Conservation (phyloP, 1,140 invertebrate genomes). For the Calycopis cecrops region DNA sequence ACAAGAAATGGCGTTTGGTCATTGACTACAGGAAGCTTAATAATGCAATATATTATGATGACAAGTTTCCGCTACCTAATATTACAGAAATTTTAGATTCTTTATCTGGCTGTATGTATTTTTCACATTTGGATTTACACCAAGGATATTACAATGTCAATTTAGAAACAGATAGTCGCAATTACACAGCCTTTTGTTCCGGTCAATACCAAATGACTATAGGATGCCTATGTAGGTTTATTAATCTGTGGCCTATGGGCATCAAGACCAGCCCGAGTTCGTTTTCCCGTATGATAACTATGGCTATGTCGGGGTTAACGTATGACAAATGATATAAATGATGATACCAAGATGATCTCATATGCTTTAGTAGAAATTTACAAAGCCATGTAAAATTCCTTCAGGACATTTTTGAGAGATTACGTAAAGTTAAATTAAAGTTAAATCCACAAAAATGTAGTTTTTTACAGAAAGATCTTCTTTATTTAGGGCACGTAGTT, state of each 20-base stretch:
- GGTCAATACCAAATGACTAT: constrained; percentile 31
- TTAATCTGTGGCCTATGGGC: too few relatives aligned
- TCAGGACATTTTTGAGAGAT: constrained; percentile 25
- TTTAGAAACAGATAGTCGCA: too few relatives aligned
- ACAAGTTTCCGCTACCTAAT: too few relatives aligned
- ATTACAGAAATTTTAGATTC: constrained; percentile 25
- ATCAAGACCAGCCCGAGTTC: constrained; percentile 37
- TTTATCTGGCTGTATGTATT: constrained; percentile 53
- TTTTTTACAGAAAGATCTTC: constrained; percentile 13
- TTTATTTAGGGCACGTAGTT: constrained; percentile 14
- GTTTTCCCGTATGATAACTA: constrained; percentile 47
- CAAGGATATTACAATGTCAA: background rate
- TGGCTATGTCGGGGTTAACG: constrained; percentile 41
- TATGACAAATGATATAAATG: constrained; percentile 36
- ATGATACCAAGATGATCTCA: constrained; percentile 53
- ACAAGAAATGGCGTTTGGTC: too few relatives aligned
- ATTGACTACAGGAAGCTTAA: too few relatives aligned
- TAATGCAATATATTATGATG: too few relatives aligned
- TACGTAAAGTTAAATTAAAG: too few relatives aligned
- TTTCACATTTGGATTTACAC: constrained; percentile 63
- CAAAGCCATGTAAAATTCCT: constrained; percentile 51
- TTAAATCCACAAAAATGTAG: too few relatives aligned
- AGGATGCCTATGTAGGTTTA: too few relatives aligned
- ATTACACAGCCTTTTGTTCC: too few relatives aligned
- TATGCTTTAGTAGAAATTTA: constrained; percentile 48